A percentile compares a stretch with the other conserved stretches of the same genome.
Conservation (phyloP, 2,113 vertebrate species). For the Symphodus melops region DNA sequence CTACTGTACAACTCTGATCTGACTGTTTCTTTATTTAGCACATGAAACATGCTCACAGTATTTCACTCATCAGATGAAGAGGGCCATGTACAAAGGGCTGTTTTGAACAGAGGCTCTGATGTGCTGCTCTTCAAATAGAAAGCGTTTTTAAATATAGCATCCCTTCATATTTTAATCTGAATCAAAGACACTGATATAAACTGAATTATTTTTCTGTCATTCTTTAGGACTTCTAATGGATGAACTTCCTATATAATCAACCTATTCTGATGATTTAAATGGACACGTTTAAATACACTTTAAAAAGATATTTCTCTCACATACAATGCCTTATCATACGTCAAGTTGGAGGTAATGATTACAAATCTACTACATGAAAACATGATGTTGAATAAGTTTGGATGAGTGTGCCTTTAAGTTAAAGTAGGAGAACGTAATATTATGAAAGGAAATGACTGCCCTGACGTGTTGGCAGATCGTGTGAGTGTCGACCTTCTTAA, state of each 20-base stretch:
- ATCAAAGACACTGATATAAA: not conserved
- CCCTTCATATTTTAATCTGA: slow-evolving; percentile 2
- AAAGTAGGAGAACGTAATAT: not conserved
- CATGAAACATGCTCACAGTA: slow-evolving; percentile 34
- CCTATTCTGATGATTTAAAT: too few relatives aligned
- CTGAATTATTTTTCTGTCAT: not conserved
- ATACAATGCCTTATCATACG: too few relatives aligned
- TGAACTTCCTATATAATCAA: too few relatives aligned
- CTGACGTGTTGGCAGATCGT: not conserved
- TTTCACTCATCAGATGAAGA: slow-evolving; percentile 28
- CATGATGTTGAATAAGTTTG: not conserved
- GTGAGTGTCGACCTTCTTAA: slow-evolving; percentile 3
- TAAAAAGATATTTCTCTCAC: too few relatives aligned
- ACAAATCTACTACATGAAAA: not conserved
- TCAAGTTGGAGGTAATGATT: too few relatives aligned
- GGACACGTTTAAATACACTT: too few relatives aligned
- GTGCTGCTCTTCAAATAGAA: slow-evolving; percentile 48
- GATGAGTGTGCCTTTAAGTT: not conserved
- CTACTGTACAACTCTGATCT: slow-evolving; percentile 27
- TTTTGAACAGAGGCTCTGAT: slow-evolving; percentile 37
- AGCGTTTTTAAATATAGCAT: slow-evolving; percentile 31
- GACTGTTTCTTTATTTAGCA: slow-evolving; percentile 61
- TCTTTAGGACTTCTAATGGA: too few relatives aligned
- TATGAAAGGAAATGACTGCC: not conserved
- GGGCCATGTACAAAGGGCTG: slow-evolving; percentile 41